These are phyloP conservation scores for Hemiprocne comata DNA, from an alignment of 2,113 vertebrate genomes.

Conservation along the genomic window DNA sequence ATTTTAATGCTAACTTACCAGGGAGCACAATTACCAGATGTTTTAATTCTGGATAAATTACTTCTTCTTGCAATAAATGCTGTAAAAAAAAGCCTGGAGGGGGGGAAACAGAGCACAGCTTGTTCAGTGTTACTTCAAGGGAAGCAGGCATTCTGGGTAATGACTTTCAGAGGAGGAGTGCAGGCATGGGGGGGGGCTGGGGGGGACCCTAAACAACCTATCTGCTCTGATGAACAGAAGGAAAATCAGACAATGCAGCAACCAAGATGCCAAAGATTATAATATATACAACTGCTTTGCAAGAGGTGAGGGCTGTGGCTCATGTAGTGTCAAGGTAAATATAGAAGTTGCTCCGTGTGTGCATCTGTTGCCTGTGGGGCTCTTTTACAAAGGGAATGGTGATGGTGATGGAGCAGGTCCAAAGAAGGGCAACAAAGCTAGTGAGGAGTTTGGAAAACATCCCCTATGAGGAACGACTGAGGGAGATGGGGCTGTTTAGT, in stretches of 20 bases:
- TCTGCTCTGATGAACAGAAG: conserved; percentile 3
- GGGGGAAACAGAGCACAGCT: conserved; percentile 13
- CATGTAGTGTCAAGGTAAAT: background rate
- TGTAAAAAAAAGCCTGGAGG: conserved; percentile 25
- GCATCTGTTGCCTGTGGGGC: background rate
- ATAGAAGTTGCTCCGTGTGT: background rate
- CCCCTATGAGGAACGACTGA: too few species aligned
- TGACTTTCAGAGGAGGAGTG: conserved; percentile 4
- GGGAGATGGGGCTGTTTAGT: too few species aligned
- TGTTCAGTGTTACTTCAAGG: conserved; percentile 28
- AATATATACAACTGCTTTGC: background rate
- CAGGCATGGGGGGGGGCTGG: background rate
- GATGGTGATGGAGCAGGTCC: too few species aligned
- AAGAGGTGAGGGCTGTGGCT: background rate
- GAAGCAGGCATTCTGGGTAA: conserved; percentile 23
- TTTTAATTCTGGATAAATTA: conserved; percentile 56
- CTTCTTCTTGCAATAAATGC: conserved; percentile 20
- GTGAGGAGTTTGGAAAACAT: too few species aligned
- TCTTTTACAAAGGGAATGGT: background rate
- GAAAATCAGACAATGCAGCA: background rate
- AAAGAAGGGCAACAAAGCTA: too few species aligned
- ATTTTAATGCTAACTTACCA: background rate
- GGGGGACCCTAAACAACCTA: background rate
- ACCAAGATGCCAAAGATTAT: background rate
- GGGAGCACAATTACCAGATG: background rate